Conservation (phyloP, 2,113 vertebrate genomes). For the Daboia siamensis region DNA sequence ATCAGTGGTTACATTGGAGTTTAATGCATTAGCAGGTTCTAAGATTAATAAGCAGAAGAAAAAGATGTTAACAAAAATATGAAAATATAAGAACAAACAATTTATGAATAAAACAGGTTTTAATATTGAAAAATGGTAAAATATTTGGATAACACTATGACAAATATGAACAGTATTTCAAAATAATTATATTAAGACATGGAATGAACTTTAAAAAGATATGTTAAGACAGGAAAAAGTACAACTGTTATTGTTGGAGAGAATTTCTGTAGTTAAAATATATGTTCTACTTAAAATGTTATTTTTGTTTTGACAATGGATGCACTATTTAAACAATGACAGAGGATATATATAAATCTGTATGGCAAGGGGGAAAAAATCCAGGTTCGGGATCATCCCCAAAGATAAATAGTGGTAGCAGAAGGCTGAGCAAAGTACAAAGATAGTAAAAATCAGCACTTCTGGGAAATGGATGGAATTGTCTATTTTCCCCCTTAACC, state of each 20-base stretch:
- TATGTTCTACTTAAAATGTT: not conserved
- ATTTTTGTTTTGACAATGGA: not conserved
- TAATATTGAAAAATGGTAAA: not conserved
- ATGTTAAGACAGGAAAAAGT: not conserved
- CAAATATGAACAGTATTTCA: not conserved
- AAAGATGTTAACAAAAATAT: not conserved
- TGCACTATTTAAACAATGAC: not conserved
- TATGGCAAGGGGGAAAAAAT: not conserved
- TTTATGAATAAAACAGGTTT: not conserved
- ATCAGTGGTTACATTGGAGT: not conserved
- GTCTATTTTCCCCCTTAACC: not conserved
- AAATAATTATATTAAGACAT: not conserved
- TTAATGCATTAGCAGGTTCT: no score
- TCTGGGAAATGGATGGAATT: not conserved
- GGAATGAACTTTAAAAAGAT: not conserved
- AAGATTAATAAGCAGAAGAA: not conserved
- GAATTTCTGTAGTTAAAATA: not conserved
- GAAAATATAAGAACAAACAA: no score
- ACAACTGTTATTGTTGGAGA: not conserved
- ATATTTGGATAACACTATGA: not conserved
- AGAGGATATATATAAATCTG: not conserved
- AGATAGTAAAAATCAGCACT: not conserved
- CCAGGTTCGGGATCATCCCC: not conserved
- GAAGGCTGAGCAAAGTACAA: not conserved
- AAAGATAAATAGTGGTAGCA: not conserved